Evolutionary conservation across 2,888 invertebrate species (phyloP), one percentile per base, ranked within the genome.

Genomic region (Lottia scabra): DNA sequence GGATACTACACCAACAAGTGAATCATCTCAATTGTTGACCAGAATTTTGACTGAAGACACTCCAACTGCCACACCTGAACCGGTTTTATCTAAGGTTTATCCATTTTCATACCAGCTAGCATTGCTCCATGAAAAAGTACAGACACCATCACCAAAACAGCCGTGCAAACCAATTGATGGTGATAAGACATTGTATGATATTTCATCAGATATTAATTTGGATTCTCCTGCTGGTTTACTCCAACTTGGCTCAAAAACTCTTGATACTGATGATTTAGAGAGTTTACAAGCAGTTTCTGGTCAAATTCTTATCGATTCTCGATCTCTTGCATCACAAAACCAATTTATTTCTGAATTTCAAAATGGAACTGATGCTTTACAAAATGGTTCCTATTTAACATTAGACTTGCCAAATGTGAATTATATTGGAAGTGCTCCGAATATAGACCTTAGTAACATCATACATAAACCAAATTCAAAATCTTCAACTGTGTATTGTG

Each of bases 81-180:
- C 67, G 15, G 45, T 63, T 23, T 64, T 63, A 27, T 65, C 70
- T 6, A 70, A 63, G 13, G 75, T 72, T 13, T 75, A 72, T 65
- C 81, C 81, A 12, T 83, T 80, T 70, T 79, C 83, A 13, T 74
- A 78, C n/a, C 77, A 81, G 62, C 71, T 83, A 19, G 79, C 70
- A 19, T 65, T 73, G 23, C 68, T 75, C 15, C 45, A 70, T 65
- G 72, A 75, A 62, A 70, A 75, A 45, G 45, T 46, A 43, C 56
- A 70, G 16, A 66, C 70, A 26, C 70, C 56, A n/a, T 56, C 23
- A 12, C 56, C 56, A 10, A 56, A 56, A 23, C 56, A 56, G 23
- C 10, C 23, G 19, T 56, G 19, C 12, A 23, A 12, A 23, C 23
- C 56, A 13, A 10, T 23, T 12, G 56, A 56, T 23, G 19, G 19